Evolutionary conservation across 2,888 invertebrate species (phyloP).

Genomic region (Drosophila anomelani): DNA sequence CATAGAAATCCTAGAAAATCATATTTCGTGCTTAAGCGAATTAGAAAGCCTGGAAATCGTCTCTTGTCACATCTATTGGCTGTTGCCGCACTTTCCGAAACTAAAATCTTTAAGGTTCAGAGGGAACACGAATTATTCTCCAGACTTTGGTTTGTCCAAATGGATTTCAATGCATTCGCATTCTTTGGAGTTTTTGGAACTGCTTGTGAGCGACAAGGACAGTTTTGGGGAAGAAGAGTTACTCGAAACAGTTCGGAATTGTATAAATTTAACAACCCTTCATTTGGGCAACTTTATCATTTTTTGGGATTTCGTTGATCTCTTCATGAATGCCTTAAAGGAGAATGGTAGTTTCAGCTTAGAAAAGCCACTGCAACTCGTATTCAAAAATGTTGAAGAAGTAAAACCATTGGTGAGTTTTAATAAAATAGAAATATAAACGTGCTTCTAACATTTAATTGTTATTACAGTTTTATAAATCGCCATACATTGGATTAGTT

Average conservation of each 20-base stretch:
- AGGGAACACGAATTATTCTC: not conserved
- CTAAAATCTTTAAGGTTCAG: not conserved
- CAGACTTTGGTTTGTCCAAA: not conserved
- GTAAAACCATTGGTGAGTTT: not conserved
- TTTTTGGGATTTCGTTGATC: not conserved
- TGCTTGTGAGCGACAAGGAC: not conserved
- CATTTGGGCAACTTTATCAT: not conserved
- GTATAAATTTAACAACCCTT: not conserved
- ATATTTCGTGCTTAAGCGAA: not conserved
- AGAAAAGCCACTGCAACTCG: not conserved
- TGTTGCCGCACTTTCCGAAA: not conserved
- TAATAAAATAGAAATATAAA: not conserved
- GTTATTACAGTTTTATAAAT: too few relatives aligned
- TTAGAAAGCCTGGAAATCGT: not conserved
- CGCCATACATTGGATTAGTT: too few relatives aligned
- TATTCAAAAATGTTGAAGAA: not conserved
- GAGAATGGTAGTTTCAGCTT: not conserved
- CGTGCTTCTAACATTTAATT: too few relatives aligned
- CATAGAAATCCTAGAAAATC: not conserved
- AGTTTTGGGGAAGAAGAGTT: not conserved
- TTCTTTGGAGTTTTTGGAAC: not conserved
- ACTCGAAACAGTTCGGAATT: not conserved
- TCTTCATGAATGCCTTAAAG: not conserved
- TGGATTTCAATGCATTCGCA: not conserved
- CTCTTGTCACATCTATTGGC: not conserved